Evolutionary conservation across 2,113 vertebrate species (phyloP).

Genomic region (Sinosuthora webbiana): DNA sequence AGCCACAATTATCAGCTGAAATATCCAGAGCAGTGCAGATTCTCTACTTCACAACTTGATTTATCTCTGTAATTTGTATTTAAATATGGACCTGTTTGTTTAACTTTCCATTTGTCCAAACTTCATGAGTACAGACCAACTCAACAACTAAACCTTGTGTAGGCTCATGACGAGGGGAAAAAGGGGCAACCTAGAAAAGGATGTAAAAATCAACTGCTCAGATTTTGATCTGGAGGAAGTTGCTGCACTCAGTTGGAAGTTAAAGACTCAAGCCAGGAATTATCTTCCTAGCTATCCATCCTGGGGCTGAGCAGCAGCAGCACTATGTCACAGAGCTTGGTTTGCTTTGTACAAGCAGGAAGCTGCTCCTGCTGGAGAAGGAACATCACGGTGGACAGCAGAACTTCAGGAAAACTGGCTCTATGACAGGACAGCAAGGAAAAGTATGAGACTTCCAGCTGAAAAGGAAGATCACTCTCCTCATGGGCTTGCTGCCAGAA

Average conservation of each 20-base stretch:
- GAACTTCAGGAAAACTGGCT: neutral
- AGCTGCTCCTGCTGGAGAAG: neutral
- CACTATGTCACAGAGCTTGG: accelerated
- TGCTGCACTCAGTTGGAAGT: neutral
- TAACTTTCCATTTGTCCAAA: neutral
- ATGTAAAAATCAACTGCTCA: neutral
- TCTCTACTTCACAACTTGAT: neutral
- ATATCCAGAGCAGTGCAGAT: neutral
- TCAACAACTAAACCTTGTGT: neutral
- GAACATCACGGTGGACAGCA: neutral
- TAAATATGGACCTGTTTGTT: neutral
- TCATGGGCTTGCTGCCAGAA: neutral
- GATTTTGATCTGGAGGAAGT: neutral
- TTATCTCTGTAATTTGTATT: neutral
- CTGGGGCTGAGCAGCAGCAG: neutral
- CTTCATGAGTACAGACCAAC: neutral
- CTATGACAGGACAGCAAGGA: neutral
- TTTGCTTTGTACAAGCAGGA: neutral
- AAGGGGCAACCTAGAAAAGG: neutral
- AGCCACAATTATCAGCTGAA: neutral
- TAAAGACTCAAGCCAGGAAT: neutral
- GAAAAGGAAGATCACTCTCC: neutral
- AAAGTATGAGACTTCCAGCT: neutral
- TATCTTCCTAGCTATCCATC: neutral
- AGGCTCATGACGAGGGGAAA: neutral